A percentile compares a stretch with the other conserved stretches of the same genome.
phyloP scores from a whole-genome alignment of 2,888 invertebrate genomes.

The Cyrtodaria siliqua region DNA sequence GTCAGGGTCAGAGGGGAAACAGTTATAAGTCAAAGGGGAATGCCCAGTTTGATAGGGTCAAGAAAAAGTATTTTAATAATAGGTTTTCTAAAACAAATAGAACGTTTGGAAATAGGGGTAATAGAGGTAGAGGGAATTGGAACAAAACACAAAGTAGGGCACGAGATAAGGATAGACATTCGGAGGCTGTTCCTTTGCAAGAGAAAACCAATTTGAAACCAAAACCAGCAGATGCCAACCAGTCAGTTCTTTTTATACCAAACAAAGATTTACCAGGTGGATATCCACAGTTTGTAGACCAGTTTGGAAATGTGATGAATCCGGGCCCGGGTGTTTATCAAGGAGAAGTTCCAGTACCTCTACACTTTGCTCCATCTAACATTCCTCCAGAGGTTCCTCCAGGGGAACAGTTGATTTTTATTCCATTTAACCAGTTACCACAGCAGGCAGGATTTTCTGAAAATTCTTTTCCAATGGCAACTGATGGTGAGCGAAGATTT shows the following conservation, averaged over 20 bases:
- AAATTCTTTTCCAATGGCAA: not conserved
- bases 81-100: not conserved
- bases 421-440: conserved; percentile 40
- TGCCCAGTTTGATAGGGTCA: conserved; percentile 21
- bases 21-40: not conserved
- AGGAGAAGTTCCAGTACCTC: conserved; percentile 13
- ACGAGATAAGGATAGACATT: not conserved
- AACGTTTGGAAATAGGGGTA: no score
- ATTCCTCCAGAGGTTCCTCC: conserved; percentile 22
- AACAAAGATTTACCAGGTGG: conserved; percentile 20
- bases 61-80: conserved; percentile 35
- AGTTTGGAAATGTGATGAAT: conserved; percentile 39
- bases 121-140: not conserved
- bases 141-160: not conserved
- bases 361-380: conserved; percentile 25
- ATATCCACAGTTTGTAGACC: conserved; percentile 24
- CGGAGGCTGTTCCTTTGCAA: no score
- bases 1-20: no score
- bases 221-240: conserved; percentile 13
- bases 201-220: not conserved
- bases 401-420: conserved; percentile 46
- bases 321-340: conserved; percentile 7
- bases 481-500: not conserved
- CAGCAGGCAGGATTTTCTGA: conserved; percentile 34
- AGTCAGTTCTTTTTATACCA: conserved; percentile 47